Evolutionary conservation across 2,888 invertebrate genomes (phyloP).

Genomic region (Nipponacmea schrenckii): DNA sequence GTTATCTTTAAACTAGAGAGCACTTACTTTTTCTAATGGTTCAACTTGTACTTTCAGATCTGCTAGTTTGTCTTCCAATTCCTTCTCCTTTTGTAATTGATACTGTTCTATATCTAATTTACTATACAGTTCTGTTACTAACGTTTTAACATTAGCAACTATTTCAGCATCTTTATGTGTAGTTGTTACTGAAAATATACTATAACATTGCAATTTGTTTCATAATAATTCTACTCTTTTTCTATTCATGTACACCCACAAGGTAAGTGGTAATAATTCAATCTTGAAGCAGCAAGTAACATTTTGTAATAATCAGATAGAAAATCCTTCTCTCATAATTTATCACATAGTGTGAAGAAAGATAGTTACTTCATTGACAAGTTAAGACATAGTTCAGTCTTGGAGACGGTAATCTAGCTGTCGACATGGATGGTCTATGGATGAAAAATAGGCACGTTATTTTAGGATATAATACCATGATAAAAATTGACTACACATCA

Average conservation of each 20-base stretch:
- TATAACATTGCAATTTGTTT: background rate
- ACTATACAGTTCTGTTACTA: constrained; percentile 88
- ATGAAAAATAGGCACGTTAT: background rate
- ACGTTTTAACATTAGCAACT: constrained; percentile 80
- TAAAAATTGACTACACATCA: too few relatives aligned
- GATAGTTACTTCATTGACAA: too few relatives aligned
- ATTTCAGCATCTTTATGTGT: constrained; percentile 73
- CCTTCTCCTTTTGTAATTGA: constrained; percentile 85
- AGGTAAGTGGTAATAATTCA: too few relatives aligned
- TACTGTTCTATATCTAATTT: constrained; percentile 92
- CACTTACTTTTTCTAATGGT: constrained; percentile 78
- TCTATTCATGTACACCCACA: too few relatives aligned
- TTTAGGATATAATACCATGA: too few relatives aligned
- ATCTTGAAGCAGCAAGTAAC: too few relatives aligned
- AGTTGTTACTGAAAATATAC: constrained; percentile 32
- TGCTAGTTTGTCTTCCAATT: constrained; percentile 82
- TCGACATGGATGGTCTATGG: background rate
- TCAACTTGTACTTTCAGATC: constrained; percentile 82
- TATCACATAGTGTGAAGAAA: too few relatives aligned
- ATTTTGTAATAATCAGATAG: too few relatives aligned
- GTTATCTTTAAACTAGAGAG: too few relatives aligned
- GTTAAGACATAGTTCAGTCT: too few relatives aligned
- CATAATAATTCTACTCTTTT: too few relatives aligned
- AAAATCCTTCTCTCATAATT: too few relatives aligned
- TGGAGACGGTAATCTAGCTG: background rate